Conservation (phyloP, 2,888 invertebrate species). For the Argynnis bischoffii region DNA sequence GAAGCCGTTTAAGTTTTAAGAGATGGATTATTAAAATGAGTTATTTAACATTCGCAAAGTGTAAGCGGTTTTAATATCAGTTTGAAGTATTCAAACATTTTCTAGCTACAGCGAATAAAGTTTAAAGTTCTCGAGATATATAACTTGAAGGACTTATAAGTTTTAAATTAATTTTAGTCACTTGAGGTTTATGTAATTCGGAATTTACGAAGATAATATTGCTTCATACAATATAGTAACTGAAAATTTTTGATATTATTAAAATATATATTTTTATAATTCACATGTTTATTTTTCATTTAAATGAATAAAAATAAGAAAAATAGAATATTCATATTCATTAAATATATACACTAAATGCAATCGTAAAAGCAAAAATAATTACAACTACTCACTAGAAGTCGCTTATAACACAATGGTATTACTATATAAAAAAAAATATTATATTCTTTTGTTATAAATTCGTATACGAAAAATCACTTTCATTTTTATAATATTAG, state of each 20-base stretch:
- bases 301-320: too few species aligned
- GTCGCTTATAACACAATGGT: not conserved
- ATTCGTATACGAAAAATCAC: constrained; percentile 46
- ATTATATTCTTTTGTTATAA: not conserved
- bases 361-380: too few species aligned
- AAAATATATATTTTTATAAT: not conserved
- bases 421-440: constrained; percentile 2
- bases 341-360: too few species aligned
- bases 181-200: constrained; percentile 9
- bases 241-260: not conserved
- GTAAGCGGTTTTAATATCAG: constrained; percentile 26
- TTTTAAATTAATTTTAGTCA: constrained; percentile 16
- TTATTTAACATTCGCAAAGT: constrained; percentile 20
- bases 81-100: constrained; percentile 23
- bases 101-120: constrained; percentile 12
- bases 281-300: too few species aligned
- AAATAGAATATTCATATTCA: too few species aligned
- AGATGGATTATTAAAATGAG: constrained; percentile 6
- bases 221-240: not conserved
- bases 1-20: too few species aligned
- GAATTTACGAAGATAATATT: not conserved
- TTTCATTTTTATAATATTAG: constrained; percentile 73
- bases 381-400: too few species aligned
- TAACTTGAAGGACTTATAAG: constrained; percentile 15
- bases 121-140: constrained; percentile 13